Evolutionary conservation across 2,113 vertebrate genomes (phyloP), one percentile per base, ranked within the genome.

Genomic region (Sprattus sprattus): DNA sequence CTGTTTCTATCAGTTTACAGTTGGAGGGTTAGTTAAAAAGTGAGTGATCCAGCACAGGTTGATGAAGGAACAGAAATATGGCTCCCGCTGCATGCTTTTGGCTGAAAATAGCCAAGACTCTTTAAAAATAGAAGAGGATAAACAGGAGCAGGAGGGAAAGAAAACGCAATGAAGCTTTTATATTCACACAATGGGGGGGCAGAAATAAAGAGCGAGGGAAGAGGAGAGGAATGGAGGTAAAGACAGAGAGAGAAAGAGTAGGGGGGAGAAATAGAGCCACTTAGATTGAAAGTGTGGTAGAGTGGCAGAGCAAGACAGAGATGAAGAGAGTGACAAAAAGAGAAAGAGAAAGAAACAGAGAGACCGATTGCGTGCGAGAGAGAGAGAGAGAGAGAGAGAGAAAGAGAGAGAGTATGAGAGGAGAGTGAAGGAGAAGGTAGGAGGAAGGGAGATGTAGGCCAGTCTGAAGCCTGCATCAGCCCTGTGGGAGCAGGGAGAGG

Each of bases 401-500:
- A 28, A n/a, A 67, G 54, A 46, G 0, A 81, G 54, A 45, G 52
- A 57, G 16, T 10, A n/a, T n/a, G n/a, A 11, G 32, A 39, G 52
- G 22, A 4, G 47, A 81, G 44, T 5, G 80, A 46, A 85, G 67
- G 16, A 39, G 39, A 39, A 39, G 39, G 39, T 22, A 78, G 25
- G 83, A 84, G 20, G 8, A 20, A 32, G 46, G 28, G 83, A 44
- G 49, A 45, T 82, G 81, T 22, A 50, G 45, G 45, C 64, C 64
- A 67, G 64, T 67, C 64, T 67, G 64, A 67, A 67, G 64, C 28
- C 64, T 67, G 64, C 64, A 25, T 67, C 64, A 67, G 54, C 64
- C 64, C 64, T 39, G 16, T 6, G 39, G 50, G 49, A 44, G 71
- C 64, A 2, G 22, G 25, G 57, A 28, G 49, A 39, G 28, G 54